Evolutionary conservation across 2,113 vertebrate genomes (phyloP), one percentile per base, ranked within the genome.

Genomic region (Bubalus kerabau): DNA sequence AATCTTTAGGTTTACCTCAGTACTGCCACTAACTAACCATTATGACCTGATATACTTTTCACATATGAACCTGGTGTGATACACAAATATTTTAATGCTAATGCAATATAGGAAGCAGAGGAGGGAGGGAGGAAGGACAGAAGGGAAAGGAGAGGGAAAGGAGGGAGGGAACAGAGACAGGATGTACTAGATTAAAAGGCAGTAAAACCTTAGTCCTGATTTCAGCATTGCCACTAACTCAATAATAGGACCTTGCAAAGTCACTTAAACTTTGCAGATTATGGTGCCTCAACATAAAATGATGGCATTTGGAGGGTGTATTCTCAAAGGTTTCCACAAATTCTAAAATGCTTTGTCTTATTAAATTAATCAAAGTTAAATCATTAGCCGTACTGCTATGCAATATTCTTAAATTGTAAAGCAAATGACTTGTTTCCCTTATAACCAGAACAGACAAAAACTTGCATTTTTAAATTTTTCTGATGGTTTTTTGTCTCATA

Each of bases 331-430:
- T 64, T 87, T 74, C 10, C 48, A 85, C 3, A 59, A 87, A 84
- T 52, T 81, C 30, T 92, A 78, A 90, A 95, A 85, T 87, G 78
- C 24, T 81, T 59, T 74, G 30, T 59, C 15, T 92, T 85, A 40
- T 48, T 64, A 83, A 96, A 90, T 67, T 89, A 82, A 87, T 90
- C 78, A 76, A 76, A 67, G 54, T 56, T 59, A 87, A 90, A 80
- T 71, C 16, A 82, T 76, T 30, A 85, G 24, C 23, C 46, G 0
- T n/a, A 64, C 21, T 67, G 8, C 3, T 10, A 76, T 16, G 71
- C 13, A 74, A 88, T 2, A 16, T 83, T 78, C 48, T 82, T 57
- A 30, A 95, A 76, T 83, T 2, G 14, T 56, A 67, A 36, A 17
- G 48, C n/a, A 92, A 92, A 87, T 59, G 11, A 90, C 46, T 90